Conservation (phyloP, 2,113 vertebrate genomes). For the Bufo bufo region DNA sequence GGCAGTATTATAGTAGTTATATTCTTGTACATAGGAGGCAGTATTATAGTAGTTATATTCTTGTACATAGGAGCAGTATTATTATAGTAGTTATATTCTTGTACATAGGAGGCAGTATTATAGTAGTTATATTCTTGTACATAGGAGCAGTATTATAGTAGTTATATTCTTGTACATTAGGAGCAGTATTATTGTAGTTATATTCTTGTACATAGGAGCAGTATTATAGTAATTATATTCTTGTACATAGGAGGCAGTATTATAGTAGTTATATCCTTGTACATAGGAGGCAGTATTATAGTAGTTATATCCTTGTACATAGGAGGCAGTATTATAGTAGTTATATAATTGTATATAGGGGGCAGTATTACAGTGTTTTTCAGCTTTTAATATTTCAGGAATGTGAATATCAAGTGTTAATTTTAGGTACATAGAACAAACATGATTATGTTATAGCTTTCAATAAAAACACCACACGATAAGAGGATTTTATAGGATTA, state of each 20-base stretch:
- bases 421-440: background rate
- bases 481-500: background rate
- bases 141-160: background rate
- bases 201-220: no score
- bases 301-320: no score
- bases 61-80: background rate
- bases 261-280: no score
- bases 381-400: background rate
- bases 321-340: no score
- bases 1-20: background rate
- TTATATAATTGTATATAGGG: no score
- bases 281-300: no score
- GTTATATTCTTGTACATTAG: no score
- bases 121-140: background rate
- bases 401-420: background rate
- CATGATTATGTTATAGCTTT: background rate
- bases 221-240: no score
- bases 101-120: background rate
- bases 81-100: background rate
- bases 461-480: constrained; percentile 3
- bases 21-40: background rate
- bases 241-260: no score
- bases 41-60: constrained; percentile 4
- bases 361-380: no score
- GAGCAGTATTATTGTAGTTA: no score